Base-by-base conservation (phyloP, 64 coral and sea anemone genomes). In the Montipora sp. region DNA sequence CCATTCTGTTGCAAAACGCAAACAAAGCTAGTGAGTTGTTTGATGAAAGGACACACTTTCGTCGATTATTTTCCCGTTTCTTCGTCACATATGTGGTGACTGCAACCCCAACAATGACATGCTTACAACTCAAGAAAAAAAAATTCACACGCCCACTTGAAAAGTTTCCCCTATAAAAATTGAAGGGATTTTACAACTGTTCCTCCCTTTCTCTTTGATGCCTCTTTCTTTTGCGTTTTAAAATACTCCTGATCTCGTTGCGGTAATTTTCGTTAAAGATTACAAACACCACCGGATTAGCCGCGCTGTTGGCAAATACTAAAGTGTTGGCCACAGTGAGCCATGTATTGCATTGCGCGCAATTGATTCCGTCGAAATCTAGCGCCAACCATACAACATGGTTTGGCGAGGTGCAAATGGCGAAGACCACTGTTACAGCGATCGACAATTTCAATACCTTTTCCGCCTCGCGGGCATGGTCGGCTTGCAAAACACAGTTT, bases 181-280 rank as follows among this genome's bases (percentile, higher is more conserved):
- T n/a, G 21, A 66, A 22, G 16, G 8, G 5, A 22, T 7, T 27
- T 59, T 61, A 66, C 12, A 83, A 36, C 7, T 10, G 36, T 19
- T 47, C 84, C 36, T 50, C 24, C 22, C 22, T 88, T 10, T 43
- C 77, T 22, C 57, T 61, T 0, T 48, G 16, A 12, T 90, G n/a
- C 8, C 48, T 75, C 18, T 63, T 63, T 14, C 79, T 69, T 46
- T 15, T 87, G 7, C 93, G 82, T 0, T 43, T 7, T 8, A 90
- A 8, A 87, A 95, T 46, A 46, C 46, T 43, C 60, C 18, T 90
- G 8, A 96, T 94, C 61, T 96, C 95, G 22, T 69, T 36, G 16
- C 95, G 88, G 50, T 96, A 96, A 83, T 94, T 96, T 15, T 94
- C 88, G 45, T 96, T 93, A 78, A 96, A 94, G 59, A 96, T 78